Evolutionary conservation across 2,888 invertebrate genomes (phyloP), one percentile per base, ranked within the genome.

Genomic region (Cylindroiulus punctatus): DNA sequence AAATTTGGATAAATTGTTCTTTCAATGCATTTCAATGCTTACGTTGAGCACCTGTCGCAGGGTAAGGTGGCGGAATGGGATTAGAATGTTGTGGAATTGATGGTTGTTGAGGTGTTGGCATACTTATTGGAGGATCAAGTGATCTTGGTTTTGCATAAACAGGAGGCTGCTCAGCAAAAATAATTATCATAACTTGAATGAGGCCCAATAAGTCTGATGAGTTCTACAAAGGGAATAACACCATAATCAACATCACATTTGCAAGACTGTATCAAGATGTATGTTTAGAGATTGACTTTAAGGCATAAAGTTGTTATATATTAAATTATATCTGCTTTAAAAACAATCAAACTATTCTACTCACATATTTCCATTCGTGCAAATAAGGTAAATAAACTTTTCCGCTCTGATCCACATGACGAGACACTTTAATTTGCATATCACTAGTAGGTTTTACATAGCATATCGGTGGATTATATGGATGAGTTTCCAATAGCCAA

Each of bases 401-500:
- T 52, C 99, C 99, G 92, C 95, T 97, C 90, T 95, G 95, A 91
- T 99, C 98, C 10, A 99, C 98, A 91, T 95, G 97, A 92, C 95
- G 95, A 17, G 98, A 98, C 22, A 96, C 95, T 92, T 97, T 98
- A 88, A 99, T 98, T 88, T 95, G 94, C 99, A 99, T 99, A 88
- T 96, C 96, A 47, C 94, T 90, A 7, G 99, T 99, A 14, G 99
- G 99, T 91, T 95, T 96, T 0, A 99, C 98, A 89, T 91, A 93
- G 83, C 93, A 93, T 92, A 99, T 95, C 0, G 99, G 99, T 52
- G 98, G 97, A 92, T 97, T 96, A 90, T 96, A 94, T 0, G 99
- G 99, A 93, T 99, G 98, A 5, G 98, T 98, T 90, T 99, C 98
- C 94, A 97, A 95, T 85, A 99, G 91, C 97, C 97, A 99, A 89